Evolutionary conservation across 2,113 vertebrate genomes (phyloP).

Genomic region (Cichladusa arquata): DNA sequence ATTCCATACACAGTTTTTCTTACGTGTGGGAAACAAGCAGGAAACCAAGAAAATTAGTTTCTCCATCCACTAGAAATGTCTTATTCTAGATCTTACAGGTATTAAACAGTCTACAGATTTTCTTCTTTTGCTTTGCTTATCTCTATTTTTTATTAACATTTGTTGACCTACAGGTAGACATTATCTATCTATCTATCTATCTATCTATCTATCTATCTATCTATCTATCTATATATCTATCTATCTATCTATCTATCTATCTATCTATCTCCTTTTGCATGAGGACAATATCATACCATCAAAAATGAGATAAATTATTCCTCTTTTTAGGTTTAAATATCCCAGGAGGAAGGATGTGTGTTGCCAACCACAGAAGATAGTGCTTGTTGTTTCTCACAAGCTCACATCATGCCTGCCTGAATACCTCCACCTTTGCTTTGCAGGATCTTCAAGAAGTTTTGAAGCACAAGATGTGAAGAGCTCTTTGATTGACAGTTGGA

Average conservation of each 20-base stretch:
- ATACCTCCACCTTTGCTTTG: not conserved
- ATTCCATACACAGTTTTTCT: not conserved
- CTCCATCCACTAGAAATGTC: not conserved
- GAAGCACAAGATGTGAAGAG: not conserved
- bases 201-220: too few relatives aligned
- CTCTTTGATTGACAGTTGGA: not conserved
- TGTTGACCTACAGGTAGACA: not conserved
- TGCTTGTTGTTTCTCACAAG: not conserved
- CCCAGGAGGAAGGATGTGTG: not conserved
- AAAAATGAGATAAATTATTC: not conserved
- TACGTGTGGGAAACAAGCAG: not conserved
- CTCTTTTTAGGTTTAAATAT: not conserved
- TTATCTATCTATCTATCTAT: not conserved
- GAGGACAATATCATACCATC: not conserved
- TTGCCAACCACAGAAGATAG: rapidly evolving
- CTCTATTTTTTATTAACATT: not conserved
- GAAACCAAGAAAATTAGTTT: not conserved
- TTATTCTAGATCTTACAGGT: not conserved
- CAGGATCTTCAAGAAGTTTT: not conserved
- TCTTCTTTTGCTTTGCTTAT: not conserved
- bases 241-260: too few relatives aligned
- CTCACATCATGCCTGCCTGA: not conserved
- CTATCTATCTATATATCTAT: too few relatives aligned
- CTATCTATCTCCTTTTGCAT: not conserved
- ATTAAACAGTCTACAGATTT: not conserved